Base-by-base conservation (phyloP, 2,888 invertebrate genomes). In the Nemotelus pantherinus region DNA sequence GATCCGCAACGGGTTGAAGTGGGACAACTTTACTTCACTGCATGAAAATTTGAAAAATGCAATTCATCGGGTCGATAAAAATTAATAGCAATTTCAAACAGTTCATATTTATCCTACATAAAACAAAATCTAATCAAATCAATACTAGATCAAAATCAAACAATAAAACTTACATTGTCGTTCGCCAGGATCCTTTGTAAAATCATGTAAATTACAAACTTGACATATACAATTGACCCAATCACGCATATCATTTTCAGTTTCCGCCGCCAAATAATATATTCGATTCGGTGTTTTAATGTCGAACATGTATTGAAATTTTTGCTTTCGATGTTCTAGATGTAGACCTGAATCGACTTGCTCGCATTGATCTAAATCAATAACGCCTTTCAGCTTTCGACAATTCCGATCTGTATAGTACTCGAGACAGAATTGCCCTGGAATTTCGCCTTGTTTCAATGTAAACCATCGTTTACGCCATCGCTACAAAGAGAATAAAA, bases 381-480 rank as follows among this genome's bases (percentile, higher is more conserved):
- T 96, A 79, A 92, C 91, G 84, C 96, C 96, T 89, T 96, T 96
- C 82, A 94, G 89, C 84, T 95, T 94, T 83, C 94, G 91, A 86
- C 94, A 93, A 85, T 93, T 92, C 83, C 92, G 91, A 87, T 97
- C 97, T 57, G 95, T 94, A 88, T 95, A 98, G 87, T 98, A 98
- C 86, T 96, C 96, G 83, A 98, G 90, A 85, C 95, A 93, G 89
- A 95, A 98, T 88, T 97, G 97, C 77, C 95, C 96, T 76, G 98
- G 98, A 84, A 97, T 91, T 86, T 97, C 95, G 82, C 96, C 95
- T 86, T 96, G 95, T 81, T 95, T 93, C 83, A 98, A 90, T 82
- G 95, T 93, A 88, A 98, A 98, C 95, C 96, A 98, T 83, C 98
- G 91, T 86, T 94, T 92, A 86, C 97, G 92, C 98, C 98, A 98